A percentile compares a stretch with the other conserved stretches of the same genome.
Conservation (phyloP, 2,888 invertebrate genomes). For the Lamellibrachia satsuma region DNA sequence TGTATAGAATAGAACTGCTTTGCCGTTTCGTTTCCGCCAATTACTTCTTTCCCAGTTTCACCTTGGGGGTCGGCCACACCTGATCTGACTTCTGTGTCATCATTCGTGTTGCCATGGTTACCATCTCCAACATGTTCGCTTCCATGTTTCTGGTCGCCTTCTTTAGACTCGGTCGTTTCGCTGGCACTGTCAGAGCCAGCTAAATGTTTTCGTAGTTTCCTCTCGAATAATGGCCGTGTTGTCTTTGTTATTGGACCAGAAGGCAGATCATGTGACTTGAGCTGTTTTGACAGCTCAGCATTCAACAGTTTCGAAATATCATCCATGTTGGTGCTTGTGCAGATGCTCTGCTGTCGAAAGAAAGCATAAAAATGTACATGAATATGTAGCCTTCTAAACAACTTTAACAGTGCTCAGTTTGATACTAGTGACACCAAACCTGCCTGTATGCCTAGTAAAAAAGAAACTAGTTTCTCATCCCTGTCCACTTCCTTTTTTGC, state of each 20-base stretch:
- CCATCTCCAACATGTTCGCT: neutral
- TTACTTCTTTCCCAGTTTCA: neutral
- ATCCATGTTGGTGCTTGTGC: neutral
- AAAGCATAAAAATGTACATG: neutral
- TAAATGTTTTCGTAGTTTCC: constrained; percentile 23
- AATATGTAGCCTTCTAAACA: neutral
- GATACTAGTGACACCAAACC: too few species aligned
- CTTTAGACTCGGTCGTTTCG: neutral
- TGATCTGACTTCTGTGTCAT: neutral
- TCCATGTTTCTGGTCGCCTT: neutral
- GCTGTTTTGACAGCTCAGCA: constrained; percentile 12
- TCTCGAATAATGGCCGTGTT: constrained; percentile 30
- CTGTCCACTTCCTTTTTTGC: too few species aligned
- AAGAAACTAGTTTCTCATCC: too few species aligned
- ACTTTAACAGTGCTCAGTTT: too few species aligned
- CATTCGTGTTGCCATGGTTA: neutral
- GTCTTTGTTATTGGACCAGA: constrained; percentile 31
- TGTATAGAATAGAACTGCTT: neutral
- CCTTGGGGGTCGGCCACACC: neutral
- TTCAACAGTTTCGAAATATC: neutral
- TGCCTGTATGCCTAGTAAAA: too few species aligned
- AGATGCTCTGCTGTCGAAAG: neutral
- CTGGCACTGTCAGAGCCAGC: neutral
- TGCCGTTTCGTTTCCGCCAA: neutral
- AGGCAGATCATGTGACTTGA: constrained; percentile 4